Evolutionary conservation across 2,888 invertebrate species (phyloP).

Genomic region (Metellina segmentata): DNA sequence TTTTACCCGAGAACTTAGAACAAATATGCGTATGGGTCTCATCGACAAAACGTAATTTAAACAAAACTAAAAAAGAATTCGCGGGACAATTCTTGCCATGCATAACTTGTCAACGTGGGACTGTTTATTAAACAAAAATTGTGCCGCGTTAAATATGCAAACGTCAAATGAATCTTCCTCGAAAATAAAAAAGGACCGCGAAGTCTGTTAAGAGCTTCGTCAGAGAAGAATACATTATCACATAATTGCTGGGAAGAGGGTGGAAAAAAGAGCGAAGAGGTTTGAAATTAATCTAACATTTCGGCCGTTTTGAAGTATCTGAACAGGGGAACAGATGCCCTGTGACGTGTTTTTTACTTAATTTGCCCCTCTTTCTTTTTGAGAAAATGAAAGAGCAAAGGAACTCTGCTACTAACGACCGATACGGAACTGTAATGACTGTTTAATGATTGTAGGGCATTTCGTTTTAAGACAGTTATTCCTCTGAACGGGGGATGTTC

Average conservation of each 20-base stretch:
- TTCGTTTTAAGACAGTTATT: conserved; percentile 50
- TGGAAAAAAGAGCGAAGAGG: background rate
- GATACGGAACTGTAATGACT: conserved; percentile 51
- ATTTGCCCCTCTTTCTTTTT: background rate
- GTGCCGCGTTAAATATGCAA: conserved; percentile 23
- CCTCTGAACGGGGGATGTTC: background rate
- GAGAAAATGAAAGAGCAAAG: conserved; percentile 7
- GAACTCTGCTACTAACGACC: conserved; percentile 65
- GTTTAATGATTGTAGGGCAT: conserved; percentile 63
- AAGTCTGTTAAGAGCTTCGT: background rate
- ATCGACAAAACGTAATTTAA: too few species aligned
- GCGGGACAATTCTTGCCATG: background rate
- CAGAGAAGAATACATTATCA: conserved; percentile 11
- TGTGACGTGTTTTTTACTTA: background rate
- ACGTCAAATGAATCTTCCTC: background rate
- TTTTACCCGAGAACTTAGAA: too few species aligned
- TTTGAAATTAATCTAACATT: conserved; percentile 51
- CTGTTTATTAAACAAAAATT: background rate
- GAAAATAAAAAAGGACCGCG: conserved; percentile 1
- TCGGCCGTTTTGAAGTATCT: conserved; percentile 26
- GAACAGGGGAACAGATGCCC: conserved; percentile 47
- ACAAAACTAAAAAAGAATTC: too few species aligned
- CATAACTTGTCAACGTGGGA: background rate
- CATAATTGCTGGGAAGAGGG: background rate
- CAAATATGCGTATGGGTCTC: too few species aligned